Evolutionary conservation across 2,797 vertebrate species (phyloP).

Genomic region (Chelonia mydas): DNA sequence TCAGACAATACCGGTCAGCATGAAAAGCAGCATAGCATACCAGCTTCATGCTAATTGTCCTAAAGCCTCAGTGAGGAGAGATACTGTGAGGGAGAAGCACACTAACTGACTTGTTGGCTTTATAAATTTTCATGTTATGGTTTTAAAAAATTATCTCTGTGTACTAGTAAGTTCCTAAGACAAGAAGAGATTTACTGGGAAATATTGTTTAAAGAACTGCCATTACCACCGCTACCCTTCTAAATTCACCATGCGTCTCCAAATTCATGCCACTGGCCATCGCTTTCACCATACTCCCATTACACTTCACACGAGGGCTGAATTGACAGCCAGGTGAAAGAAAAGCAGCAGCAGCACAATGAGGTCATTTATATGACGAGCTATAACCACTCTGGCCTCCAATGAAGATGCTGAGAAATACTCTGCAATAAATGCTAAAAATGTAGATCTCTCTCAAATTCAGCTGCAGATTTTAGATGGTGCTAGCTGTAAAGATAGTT

Average conservation of each 20-base stretch:
- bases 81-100: too few relatives aligned
- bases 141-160: not conserved
- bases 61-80: not conserved
- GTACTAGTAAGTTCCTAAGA: not conserved
- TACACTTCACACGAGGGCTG: not conserved
- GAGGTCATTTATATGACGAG: conserved; percentile 15
- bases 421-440: not conserved
- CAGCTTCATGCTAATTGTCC: not conserved
- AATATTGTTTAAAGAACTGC: not conserved
- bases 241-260: not conserved
- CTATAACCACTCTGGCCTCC: not conserved
- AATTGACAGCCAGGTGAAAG: not conserved
- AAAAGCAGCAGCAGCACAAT: conserved; percentile 19
- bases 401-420: conserved; percentile 6
- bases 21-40: not conserved
- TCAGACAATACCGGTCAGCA: not conserved
- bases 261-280: conserved; percentile 18
- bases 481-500: not conserved
- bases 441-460: not conserved
- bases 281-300: not conserved
- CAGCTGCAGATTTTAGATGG: not conserved
- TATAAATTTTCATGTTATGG: not conserved
- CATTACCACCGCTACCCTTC: not conserved
- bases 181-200: not conserved
- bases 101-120: not conserved